Evolutionary conservation across 2,797 vertebrate species (phyloP), one percentile per base, ranked within the genome.

Genomic region (Protonibea diacanthus): DNA sequence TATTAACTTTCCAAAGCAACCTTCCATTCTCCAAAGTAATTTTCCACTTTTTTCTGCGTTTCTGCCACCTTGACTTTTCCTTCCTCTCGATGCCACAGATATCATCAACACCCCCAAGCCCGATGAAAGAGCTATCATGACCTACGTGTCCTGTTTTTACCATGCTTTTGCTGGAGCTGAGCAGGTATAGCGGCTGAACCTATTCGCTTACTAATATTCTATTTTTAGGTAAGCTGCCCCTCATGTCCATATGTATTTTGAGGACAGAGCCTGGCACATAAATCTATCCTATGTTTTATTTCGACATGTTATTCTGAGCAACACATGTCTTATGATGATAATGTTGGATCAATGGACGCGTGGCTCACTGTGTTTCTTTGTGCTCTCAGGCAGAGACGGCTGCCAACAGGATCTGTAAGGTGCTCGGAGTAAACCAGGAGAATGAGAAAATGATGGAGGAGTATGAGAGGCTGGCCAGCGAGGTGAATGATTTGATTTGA

Each of bases 381-480:
- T 76, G 27, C 29, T 80, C 42, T 69, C 80, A 99, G 98, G 98
- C 98, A 33, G 98, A 99, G 95, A 99, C 98, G 5, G 98, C 98
- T 67, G 98, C 98, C 88, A 99, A 99, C 93, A 95, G 98, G 88
- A 99, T 99, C 95, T 99, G 97, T 91, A 99, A 99, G 93, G 96
- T 99, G 79, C 95, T 99, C 62, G 98, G 97, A 81, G 98, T 99
- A 84, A 99, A 99, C 95, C 98, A 99, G 93, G 98, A 99, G 93
- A 99, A 99, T 90, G 98, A 99, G 92, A 98, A 97, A 89, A 91
- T 99, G 95, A 99, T 99, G 98, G 98, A 97, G 94, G 98, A 99
- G 76, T 99, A 99, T 86, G 98, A 99, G 93, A 96, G 95, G 92
- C 95, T 99, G 91, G 98, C 98, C 83, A 99, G 98, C 93, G 97